Evolutionary conservation across 1,140 invertebrate species (phyloP).

Genomic region (Hormaphis cornu): DNA sequence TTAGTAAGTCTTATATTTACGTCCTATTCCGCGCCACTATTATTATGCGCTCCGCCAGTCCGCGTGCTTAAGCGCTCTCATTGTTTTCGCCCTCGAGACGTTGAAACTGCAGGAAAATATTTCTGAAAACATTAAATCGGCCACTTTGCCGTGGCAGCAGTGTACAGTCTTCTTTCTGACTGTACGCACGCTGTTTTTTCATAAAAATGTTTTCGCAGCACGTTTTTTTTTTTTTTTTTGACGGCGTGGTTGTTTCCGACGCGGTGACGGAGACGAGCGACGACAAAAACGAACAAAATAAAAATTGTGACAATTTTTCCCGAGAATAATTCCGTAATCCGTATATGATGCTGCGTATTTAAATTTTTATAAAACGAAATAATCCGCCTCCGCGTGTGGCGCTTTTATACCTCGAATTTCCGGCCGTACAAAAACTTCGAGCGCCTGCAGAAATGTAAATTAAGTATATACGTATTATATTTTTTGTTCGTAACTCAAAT

Average conservation of each 20-base stretch:
- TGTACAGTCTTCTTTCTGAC: too few species aligned
- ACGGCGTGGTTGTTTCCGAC: too few species aligned
- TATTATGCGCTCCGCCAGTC: background rate
- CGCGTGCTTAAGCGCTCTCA: background rate
- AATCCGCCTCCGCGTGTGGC: too few species aligned
- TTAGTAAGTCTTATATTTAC: background rate
- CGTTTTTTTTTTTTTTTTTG: too few species aligned
- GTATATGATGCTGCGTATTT: too few species aligned
- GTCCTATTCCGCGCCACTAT: background rate
- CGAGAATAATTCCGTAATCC: too few species aligned
- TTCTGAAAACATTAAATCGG: background rate
- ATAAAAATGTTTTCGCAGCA: conserved; percentile 1
- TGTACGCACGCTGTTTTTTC: background rate
- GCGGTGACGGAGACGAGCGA: too few species aligned
- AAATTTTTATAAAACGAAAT: background rate
- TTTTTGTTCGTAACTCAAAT: background rate
- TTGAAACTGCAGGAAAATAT: background rate
- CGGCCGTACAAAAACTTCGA: background rate
- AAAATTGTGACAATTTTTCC: conserved; percentile 2
- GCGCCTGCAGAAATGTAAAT: background rate
- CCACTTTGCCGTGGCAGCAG: too few species aligned
- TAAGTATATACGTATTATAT: background rate
- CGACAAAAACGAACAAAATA: background rate
- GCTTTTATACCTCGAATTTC: background rate
- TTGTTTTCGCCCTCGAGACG: background rate